Base-by-base conservation (phyloP, 2,113 vertebrate genomes). In the Poicephalus meyeri region DNA sequence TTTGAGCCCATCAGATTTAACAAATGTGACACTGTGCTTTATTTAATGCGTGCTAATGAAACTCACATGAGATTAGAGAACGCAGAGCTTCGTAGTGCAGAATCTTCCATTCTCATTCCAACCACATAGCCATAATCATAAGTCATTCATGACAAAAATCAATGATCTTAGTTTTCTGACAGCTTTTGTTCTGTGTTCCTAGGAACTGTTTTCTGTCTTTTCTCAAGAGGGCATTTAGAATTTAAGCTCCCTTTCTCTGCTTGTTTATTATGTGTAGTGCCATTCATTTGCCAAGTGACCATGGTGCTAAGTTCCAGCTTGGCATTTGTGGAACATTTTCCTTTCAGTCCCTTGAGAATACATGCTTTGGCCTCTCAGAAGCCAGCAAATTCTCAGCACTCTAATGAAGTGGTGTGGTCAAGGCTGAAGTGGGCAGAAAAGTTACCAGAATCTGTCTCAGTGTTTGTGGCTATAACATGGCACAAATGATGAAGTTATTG, bases 201-300 rank as follows among this genome's bases (percentile, higher is more conserved):
- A 91, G 65, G 84, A 96, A 86, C 87, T 86, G 83, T 39, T 95
- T 96, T 95, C 81, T 92, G n/a, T 91, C 69, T 94, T 96, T 92
- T 87, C 97, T 97, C 96, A 89, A 95, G 95, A 97, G 96, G 33
- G 79, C 83, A 70, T 96, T 98, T 95, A 96, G 93, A 96, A 87
- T 80, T 64, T 79, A 95, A 95, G 86, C 91, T 89, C 87, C 86
- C 37, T 93, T 56, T 69, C 56, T 95, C 33, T 63, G 42, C 91
- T 94, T 97, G 90, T 96, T 97, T 96, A 95, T 96, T 94, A 95
- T 91, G 90, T 76, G 49, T 87, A 83, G 84, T 53, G 31, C 86
- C 85, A 83, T 95, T 96, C 69, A 50, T 94, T 90, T 92, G 93
- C 91, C 61, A 68, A 96, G 84, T 84, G 84, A 78, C 77, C 76